phyloP scores from a whole-genome alignment of 2,113 vertebrate genomes.

The Stomatorhinus ivindoensis region DNA sequence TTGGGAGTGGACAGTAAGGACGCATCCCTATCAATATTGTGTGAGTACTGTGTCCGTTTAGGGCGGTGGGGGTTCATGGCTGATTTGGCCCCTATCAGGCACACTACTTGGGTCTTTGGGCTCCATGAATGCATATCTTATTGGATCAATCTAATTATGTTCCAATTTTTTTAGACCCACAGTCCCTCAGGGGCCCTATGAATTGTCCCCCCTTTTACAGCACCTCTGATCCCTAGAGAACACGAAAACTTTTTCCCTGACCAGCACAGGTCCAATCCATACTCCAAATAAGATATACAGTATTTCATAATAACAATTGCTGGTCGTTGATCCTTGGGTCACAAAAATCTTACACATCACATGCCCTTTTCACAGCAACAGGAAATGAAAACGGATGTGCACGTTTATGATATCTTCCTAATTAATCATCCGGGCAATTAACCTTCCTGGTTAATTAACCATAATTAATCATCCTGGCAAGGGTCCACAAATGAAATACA shows the following conservation, averaged over 20 bases:
- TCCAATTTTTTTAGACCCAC: background rate
- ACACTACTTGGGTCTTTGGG: background rate
- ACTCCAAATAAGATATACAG: background rate
- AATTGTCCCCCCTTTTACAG: background rate
- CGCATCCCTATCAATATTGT: background rate
- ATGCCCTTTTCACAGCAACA: background rate
- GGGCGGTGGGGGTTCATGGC: background rate
- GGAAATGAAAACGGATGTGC: conserved; percentile 13
- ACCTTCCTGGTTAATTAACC: too few relatives aligned
- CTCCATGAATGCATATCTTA: background rate
- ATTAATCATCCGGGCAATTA: background rate
- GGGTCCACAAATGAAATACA: background rate
- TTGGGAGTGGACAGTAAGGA: background rate
- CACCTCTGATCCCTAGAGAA: background rate
- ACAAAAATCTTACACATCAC: background rate
- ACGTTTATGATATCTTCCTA: background rate
- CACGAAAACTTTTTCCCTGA: background rate
- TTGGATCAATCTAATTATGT: background rate
- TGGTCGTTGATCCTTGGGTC: background rate
- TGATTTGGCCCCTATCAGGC: background rate
- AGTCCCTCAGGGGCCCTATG: background rate
- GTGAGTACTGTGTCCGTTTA: background rate
- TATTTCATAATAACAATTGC: background rate
- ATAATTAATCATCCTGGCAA: background rate
- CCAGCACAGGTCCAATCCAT: background rate